Evolutionary conservation across 35 echinoderm and acorn worm genomes (phyloP).

Genomic region (Antedon bifida): DNA sequence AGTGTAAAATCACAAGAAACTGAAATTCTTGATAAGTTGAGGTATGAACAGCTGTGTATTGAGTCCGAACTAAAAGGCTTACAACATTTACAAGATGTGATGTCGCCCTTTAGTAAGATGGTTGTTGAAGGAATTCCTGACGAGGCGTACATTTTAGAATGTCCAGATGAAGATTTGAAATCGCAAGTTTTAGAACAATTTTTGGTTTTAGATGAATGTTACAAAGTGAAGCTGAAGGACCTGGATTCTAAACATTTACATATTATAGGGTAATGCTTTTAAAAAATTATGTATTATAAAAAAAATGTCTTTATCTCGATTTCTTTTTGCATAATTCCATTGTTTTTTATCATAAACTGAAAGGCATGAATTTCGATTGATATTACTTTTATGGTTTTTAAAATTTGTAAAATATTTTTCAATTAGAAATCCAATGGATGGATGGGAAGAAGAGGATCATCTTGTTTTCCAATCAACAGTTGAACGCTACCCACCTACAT

Average conservation of each 20-base stretch:
- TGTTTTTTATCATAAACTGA: no score
- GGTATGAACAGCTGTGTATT: constrained; percentile 37
- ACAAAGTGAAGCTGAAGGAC: constrained; percentile 44
- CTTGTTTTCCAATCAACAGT: constrained; percentile 43
- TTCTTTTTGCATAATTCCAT: no score
- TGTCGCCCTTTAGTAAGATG: constrained; percentile 17
- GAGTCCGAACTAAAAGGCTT: constrained; percentile 50
- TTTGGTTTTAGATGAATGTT: constrained; percentile 52
- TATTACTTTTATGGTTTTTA: no score
- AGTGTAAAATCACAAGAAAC: constrained; percentile 53
- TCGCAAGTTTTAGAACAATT: constrained; percentile 56
- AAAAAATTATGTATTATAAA: neutral
- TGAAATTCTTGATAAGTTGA: constrained; percentile 28
- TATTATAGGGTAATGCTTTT: constrained; percentile 45
- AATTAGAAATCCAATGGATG: constrained; percentile 26
- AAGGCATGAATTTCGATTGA: no score
- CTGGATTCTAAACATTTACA: constrained; percentile 59
- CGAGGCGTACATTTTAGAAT: constrained; percentile 59
- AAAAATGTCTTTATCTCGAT: no score
- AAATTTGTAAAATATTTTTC: neutral
- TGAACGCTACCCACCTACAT: constrained; percentile 64
- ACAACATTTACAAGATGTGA: constrained; percentile 13
- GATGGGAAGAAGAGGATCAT: constrained; percentile 59
- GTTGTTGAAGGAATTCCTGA: constrained; percentile 70
- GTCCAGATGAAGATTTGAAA: constrained; percentile 50